phyloP scores from a whole-genome alignment of 2,797 vertebrate genomes.

The Limosa lapponica region DNA sequence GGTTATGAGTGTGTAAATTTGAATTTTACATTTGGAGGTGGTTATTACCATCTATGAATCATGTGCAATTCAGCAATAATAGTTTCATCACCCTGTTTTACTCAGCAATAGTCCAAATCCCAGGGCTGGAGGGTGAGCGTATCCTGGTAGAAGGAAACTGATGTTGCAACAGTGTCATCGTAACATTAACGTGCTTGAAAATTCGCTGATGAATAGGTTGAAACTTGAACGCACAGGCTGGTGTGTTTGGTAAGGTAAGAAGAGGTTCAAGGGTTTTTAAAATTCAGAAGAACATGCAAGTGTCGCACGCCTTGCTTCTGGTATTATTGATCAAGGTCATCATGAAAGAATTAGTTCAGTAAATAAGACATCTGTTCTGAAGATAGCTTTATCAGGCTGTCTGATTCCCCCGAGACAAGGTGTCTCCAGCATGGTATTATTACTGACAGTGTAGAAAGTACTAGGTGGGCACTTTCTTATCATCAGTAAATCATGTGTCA shows the following conservation, averaged over 20 bases:
- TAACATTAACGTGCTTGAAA: not conserved
- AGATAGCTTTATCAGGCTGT: not conserved
- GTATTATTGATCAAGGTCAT: constrained; percentile 39
- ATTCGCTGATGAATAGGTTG: not conserved
- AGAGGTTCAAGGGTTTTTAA: constrained; percentile 2
- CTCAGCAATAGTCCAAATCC: constrained; percentile 20
- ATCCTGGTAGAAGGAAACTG: not conserved
- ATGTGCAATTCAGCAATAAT: constrained; percentile 17
- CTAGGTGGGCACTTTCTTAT: not conserved
- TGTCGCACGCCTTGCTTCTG: not conserved
- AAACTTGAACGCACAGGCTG: not conserved
- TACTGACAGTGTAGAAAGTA: not conserved
- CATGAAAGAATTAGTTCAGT: constrained; percentile 13
- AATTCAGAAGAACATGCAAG: not conserved
- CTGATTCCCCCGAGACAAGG: not conserved
- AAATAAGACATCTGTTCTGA: constrained; percentile 19
- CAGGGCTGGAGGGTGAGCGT: not conserved
- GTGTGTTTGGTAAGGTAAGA: not conserved
- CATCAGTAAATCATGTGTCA: not conserved
- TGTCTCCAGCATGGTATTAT: not conserved
- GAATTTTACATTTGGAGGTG: constrained; percentile 35
- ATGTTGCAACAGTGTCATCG: not conserved
- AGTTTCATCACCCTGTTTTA: constrained; percentile 37
- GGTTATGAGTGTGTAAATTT: constrained; percentile 43
- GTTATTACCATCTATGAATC: constrained; percentile 51